Conservation (phyloP, 2,797 vertebrate genomes). For the Microctenopoma lineatum region DNA sequence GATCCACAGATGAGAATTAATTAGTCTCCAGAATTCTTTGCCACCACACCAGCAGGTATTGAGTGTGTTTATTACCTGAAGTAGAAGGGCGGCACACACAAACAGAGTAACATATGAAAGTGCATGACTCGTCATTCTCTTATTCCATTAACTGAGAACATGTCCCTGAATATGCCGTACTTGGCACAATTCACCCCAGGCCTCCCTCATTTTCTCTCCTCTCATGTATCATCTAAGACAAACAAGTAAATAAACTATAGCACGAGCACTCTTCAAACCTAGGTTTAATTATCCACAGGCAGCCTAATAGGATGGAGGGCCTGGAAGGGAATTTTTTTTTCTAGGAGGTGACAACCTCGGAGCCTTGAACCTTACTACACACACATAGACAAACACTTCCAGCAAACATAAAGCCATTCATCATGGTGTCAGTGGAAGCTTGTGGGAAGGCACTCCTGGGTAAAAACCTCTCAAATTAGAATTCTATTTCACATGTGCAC, state of each 20-base stretch:
- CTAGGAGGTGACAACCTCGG: conserved; percentile 52
- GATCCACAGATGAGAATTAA: conserved; percentile 16
- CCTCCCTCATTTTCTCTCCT: conserved; percentile 18
- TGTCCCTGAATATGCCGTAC: conserved; percentile 35
- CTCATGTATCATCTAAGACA: conserved; percentile 61
- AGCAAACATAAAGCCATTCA: conserved; percentile 66
- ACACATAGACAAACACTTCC: conserved; percentile 44
- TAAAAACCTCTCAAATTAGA: conserved; percentile 69
- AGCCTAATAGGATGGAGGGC: conserved; percentile 24
- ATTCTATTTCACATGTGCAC: conserved; percentile 65
- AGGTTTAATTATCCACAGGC: conserved; percentile 68
- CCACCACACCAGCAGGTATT: not conserved
- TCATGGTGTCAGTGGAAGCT: conserved; percentile 71
- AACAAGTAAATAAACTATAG: conserved; percentile 68
- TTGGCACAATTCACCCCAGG: conserved; percentile 37
- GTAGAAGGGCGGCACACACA: not conserved
- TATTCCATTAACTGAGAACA: conserved; percentile 50
- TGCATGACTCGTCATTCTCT: conserved; percentile 16
- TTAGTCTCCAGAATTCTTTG: conserved; percentile 18
- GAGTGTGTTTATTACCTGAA: not conserved
- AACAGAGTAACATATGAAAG: conserved; percentile 15
- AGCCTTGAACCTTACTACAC: conserved; percentile 47
- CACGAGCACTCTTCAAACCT: conserved; percentile 42
- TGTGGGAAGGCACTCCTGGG: conserved; percentile 47
- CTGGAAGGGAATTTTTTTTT: conserved; percentile 18